Evolutionary conservation across 1,140 invertebrate species (phyloP), one percentile per base, ranked within the genome.

Genomic region (Ips nitidus): DNA sequence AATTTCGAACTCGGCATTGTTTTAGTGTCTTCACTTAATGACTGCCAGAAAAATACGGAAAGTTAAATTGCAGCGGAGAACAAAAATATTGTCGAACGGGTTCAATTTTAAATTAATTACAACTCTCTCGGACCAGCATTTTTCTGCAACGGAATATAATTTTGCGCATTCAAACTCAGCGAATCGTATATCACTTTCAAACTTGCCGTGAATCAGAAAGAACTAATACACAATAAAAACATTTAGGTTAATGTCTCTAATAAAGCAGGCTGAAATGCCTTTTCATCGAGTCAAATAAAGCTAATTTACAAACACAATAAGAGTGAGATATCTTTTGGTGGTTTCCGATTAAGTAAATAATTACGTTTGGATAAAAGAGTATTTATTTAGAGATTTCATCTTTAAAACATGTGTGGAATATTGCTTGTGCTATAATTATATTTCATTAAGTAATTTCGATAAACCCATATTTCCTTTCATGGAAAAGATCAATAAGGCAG

Each of bases 291-390:
- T 41, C 37, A 58, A 41, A 58, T 39, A 58, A 58, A 58, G 40
- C 37, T 39, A 58, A 58, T 58, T 58, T 58, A 58, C 40, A 58
- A 58, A 58, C 56, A 58, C 7, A 58, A 58, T 58, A 58, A 58
- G 56, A 58, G 56, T 58, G 40, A 58, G 56, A 40, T 58, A 58
- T 39, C 56, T 39, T 58, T 58, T 22, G 5, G 56, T 6, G 56
- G 37, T 58, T 58, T 58, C 40, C 56, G 56, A 58, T 58, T 5
- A 58, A 58, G 40, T 58, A 58, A 58, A 58, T 58, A 58, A 58
- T 58, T 58, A 58, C 56, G 37, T 58, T 41, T 6, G 7, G 38
- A 40, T 58, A 40, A 58, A 58, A 58, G 56, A 41, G 40, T 40
- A 58, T 58, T 58, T 58, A 58, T 58, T 58, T 58, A 40, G 38